These are phyloP conservation scores for Microplitis manilae DNA, from an alignment of 2,888 invertebrate species.

Conservation along the genomic window DNA sequence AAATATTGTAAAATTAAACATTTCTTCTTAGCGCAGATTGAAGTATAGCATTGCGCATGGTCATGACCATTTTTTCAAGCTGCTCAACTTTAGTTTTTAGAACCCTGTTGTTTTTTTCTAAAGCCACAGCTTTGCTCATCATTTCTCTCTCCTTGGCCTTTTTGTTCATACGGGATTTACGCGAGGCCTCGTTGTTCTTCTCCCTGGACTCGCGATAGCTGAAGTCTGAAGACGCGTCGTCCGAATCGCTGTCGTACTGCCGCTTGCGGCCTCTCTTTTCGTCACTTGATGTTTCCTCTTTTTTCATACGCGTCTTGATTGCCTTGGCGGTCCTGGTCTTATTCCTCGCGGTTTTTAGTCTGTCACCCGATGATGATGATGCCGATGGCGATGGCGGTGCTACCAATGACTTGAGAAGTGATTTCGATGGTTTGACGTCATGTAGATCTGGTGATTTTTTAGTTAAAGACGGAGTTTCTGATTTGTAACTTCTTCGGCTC, in stretches of 20 bases:
- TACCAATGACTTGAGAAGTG: not conserved
- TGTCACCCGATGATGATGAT: not conserved
- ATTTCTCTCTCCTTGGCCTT: constrained; percentile 77
- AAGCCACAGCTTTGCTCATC: constrained; percentile 73
- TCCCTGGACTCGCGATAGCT: constrained; percentile 81
- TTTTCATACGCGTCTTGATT: not conserved
- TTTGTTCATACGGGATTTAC: constrained; percentile 82
- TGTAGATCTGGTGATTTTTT: not conserved
- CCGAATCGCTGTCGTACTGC: constrained; percentile 53
- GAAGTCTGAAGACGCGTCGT: constrained; percentile 63
- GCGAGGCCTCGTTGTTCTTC: constrained; percentile 86
- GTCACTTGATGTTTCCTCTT: not conserved
- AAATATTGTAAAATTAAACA: not conserved
- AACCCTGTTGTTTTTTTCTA: constrained; percentile 78
- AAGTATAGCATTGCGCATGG: constrained; percentile 79
- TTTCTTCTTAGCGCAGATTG: constrained; percentile 76
- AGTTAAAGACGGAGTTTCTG: not conserved
- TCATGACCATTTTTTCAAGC: constrained; percentile 79
- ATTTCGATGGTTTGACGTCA: not conserved
- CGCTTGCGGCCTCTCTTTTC: constrained; percentile 47
- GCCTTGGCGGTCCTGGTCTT: not conserved
- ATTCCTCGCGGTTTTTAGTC: not conserved
- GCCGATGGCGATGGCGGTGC: not conserved
- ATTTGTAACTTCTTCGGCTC: not conserved
- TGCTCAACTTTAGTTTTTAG: constrained; percentile 79